Evolutionary conservation across 2,888 invertebrate genomes (phyloP).

Genomic region (Agrilus biguttatus): DNA sequence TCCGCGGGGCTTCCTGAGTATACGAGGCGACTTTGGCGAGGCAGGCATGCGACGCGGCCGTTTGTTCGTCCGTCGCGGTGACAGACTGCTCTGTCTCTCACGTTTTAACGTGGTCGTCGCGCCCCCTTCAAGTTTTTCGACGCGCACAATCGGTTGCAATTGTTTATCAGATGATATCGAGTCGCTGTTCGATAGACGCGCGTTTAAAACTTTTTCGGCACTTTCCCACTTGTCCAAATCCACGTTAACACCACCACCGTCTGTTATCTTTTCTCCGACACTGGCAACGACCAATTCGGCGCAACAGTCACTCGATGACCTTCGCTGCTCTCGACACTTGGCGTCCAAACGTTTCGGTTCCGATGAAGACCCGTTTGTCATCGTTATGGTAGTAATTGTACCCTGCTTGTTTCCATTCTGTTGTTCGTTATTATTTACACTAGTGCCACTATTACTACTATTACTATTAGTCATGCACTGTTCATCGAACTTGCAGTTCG

Average conservation of each 20-base stretch:
- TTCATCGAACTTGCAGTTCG: not conserved
- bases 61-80: slow-evolving; percentile 13
- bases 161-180: slow-evolving; percentile 26
- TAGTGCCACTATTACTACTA: no score
- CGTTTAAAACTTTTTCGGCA: slow-evolving; percentile 21
- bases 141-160: slow-evolving; percentile 51
- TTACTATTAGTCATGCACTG: no score
- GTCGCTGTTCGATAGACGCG: slow-evolving; percentile 20
- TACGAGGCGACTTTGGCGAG: slow-evolving; percentile 28
- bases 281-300: slow-evolving; percentile 22
- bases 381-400: no score
- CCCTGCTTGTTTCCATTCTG: not conserved
- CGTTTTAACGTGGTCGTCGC: slow-evolving; percentile 7
- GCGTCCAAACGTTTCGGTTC: slow-evolving; percentile 5
- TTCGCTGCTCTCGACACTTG: not conserved
- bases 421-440: not conserved
- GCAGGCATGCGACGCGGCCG: slow-evolving; percentile 15
- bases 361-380: no score
- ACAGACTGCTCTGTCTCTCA: slow-evolving; percentile 13
- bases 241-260: slow-evolving; percentile 9
- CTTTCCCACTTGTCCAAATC: slow-evolving; percentile 20
- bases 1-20: slow-evolving; percentile 26
- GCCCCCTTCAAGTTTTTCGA: slow-evolving; percentile 45
- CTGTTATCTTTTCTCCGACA: slow-evolving; percentile 11
- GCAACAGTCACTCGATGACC: slow-evolving; percentile 6